These are phyloP conservation scores for Oreotrochilus melanogaster DNA, from an alignment of 2,113 vertebrate species.

Conservation along the genomic window DNA sequence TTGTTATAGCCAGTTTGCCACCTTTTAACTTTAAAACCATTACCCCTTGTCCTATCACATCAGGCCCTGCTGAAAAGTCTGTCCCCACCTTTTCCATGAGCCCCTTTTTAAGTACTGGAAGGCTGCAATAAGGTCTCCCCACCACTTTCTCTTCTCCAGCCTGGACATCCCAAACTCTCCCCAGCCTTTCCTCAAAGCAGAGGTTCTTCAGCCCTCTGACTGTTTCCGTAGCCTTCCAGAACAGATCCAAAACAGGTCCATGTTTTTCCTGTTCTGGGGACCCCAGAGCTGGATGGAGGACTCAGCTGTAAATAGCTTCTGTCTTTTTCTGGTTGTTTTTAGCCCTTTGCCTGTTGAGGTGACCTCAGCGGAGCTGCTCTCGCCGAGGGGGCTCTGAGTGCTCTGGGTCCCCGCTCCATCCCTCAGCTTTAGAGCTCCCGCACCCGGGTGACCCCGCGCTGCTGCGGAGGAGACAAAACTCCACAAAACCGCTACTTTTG, in stretches of 20 bases:
- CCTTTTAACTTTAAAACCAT: background rate
- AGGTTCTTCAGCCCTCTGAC: background rate
- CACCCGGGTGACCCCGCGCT: rapidly evolving
- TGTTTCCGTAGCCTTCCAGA: background rate
- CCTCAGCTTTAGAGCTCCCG: too few relatives aligned
- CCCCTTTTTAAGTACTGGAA: background rate
- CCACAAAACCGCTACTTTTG: rapidly evolving
- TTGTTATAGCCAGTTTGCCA: background rate
- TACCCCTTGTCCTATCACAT: background rate
- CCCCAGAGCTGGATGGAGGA: background rate
- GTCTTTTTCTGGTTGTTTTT: background rate
- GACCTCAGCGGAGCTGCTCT: background rate
- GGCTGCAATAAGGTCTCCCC: rapidly evolving
- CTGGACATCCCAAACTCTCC: background rate
- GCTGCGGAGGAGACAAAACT: background rate
- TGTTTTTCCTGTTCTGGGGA: too few relatives aligned
- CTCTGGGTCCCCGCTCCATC: rapidly evolving
- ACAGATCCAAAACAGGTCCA: too few relatives aligned
- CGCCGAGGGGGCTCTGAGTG: rapidly evolving
- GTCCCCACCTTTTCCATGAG: background rate
- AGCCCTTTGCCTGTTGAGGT: background rate
- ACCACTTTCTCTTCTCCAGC: background rate
- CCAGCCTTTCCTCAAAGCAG: background rate
- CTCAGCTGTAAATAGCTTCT: background rate
- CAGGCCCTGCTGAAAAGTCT: background rate